A percentile compares a stretch with the other conserved stretches of the same genome.
phyloP scores from a whole-genome alignment of 2,797 vertebrate species.

The Phrynocephalus guinanensis region DNA sequence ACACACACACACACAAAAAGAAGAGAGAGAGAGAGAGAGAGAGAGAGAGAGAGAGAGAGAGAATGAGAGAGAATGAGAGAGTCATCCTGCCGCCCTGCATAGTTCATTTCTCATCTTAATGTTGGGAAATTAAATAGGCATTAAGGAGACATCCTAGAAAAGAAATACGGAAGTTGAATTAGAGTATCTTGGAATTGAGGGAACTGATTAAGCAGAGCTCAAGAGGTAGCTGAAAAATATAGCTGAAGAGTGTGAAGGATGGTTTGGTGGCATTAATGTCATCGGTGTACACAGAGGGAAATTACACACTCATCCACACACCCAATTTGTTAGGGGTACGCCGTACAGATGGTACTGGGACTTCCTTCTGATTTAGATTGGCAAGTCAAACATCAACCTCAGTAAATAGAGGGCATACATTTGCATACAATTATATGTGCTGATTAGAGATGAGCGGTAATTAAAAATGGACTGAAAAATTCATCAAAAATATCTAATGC shows the following conservation, averaged over 20 bases:
- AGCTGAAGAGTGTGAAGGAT: neutral
- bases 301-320: too few relatives aligned
- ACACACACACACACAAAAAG: neutral
- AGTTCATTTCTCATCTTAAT: conserved; percentile 29
- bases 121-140: conserved; percentile 23
- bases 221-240: neutral
- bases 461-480: too few relatives aligned
- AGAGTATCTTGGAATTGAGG: conserved; percentile 12
- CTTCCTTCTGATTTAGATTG: neutral
- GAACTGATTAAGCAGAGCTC: conserved; percentile 8
- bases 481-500: too few relatives aligned
- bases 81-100: neutral
- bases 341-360: too few relatives aligned
- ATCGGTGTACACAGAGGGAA: neutral
- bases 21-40: too few relatives aligned
- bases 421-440: too few relatives aligned
- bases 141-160: conserved; percentile 9
- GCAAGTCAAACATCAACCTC: too few relatives aligned
- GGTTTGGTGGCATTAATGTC: neutral
- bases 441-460: too few relatives aligned
- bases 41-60: too few relatives aligned
- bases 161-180: conserved; percentile 16
- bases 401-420: too few relatives aligned
- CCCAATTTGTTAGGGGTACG: neutral
- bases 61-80: too few relatives aligned